Base-by-base conservation (phyloP, 2,113 vertebrate species). In the Oxygymnocypris stewartii region DNA sequence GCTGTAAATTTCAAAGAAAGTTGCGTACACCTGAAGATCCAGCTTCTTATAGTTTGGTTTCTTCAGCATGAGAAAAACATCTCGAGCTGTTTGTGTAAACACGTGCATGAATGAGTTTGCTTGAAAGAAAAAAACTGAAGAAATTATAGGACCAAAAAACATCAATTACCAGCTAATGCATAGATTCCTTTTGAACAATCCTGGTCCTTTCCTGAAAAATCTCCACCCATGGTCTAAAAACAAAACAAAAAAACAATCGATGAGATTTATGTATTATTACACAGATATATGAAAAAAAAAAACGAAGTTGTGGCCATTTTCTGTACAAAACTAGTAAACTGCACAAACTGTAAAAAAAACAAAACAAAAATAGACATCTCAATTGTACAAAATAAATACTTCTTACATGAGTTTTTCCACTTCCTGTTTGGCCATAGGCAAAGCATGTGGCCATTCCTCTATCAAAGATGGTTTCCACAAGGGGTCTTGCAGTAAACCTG, bases 1-100 rank as follows among this genome's bases (percentile, higher is more conserved):
- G 91, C 97, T 99, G 93, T 99, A 99, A 93, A 99, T 99, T 95
- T 99, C 98, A 95, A 99, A 99, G 94, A 99, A 99, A 2, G 98
- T 99, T 91, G 97, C 95, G 88, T 96, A 97, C 44, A 99, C 97
- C 94, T 99, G 97, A 92, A 99, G 97, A 90, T 99, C 98, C 93
- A 99, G 92, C 92, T 99, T 98, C 92, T 97, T 99, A 93, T 97
- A 98, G 87, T 96, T 97, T 93, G 97, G 96, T 90, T 99, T 99
- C 96, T 99, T 99, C 92, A 98, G 92, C 98, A 99, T 97, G 93
- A 98, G 94, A 94, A 99, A 99, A 89, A 99, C 97, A 95, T 99
- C 98, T 89, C 97, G 95, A 94, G 98, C 98, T 99, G 90, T 80
- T 84, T 0, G 51, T 63, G 69, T 75, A 87, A 11, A 4, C 69